phyloP scores from a whole-genome alignment of 2,888 invertebrate genomes.

The Pemphredon lugubris region DNA sequence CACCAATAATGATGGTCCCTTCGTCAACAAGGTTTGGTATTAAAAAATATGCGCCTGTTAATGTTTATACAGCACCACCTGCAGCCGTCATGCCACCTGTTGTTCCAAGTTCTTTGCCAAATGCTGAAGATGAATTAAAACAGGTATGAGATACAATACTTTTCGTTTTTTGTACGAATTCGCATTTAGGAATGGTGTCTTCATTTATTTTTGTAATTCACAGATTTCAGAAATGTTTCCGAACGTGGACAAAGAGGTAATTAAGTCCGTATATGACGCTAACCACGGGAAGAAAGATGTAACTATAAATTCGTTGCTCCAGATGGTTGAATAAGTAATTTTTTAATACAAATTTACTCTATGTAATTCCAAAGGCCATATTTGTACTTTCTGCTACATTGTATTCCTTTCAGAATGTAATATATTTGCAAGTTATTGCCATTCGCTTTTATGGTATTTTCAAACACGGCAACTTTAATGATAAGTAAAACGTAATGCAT shows the following conservation, averaged over 20 bases:
- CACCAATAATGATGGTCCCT: conserved; percentile 88
- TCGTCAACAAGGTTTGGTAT: conserved; percentile 80
- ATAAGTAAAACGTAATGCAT: conserved; percentile 8
- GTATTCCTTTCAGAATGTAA: conserved; percentile 69
- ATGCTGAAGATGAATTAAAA: conserved; percentile 84
- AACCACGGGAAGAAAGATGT: conserved; percentile 94
- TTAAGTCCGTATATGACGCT: conserved; percentile 94
- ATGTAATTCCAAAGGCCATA: conserved; percentile 67
- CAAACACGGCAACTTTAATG: conserved; percentile 18
- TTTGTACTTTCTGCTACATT: conserved; percentile 73
- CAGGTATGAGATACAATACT: conserved; percentile 81
- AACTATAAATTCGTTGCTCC: conserved; percentile 93
- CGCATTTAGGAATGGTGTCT: background rate
- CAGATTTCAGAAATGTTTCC: conserved; percentile 98
- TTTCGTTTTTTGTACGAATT: too few species aligned
- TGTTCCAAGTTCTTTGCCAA: conserved; percentile 79
- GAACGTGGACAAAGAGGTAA: conserved; percentile 95
- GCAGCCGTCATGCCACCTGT: conserved; percentile 71
- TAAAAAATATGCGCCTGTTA: conserved; percentile 79
- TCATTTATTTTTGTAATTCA: conserved; percentile 60
- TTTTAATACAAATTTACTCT: conserved; percentile 31
- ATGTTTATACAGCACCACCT: conserved; percentile 82
- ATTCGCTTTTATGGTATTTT: conserved; percentile 36
- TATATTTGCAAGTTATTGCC: conserved; percentile 71
- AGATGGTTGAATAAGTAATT: conserved; percentile 88